Evolutionary conservation across 2,888 invertebrate species (phyloP), one percentile per base, ranked within the genome.

Genomic region (Ophion obscuratus): DNA sequence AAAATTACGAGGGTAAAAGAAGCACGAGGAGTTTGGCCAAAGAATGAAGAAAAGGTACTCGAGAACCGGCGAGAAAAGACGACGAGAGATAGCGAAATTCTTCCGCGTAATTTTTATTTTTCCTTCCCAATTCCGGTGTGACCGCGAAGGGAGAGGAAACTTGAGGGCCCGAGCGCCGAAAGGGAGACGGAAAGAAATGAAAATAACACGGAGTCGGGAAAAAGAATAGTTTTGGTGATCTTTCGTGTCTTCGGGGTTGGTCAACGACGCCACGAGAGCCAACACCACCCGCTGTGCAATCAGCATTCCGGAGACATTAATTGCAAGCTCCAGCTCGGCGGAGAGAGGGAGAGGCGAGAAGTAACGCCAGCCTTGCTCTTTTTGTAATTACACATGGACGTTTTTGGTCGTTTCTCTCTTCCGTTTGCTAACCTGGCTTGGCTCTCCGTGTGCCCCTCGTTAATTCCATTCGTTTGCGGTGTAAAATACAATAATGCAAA

Each of bases 371-470:
- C 36, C 3, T 62, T 67, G 17, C 40, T 76, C 47, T 84, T 80
- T 77, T 80, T 80, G 79, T 73, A 83, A 86, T 86, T 83, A 86
- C 77, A 36, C 83, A 68, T 73, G 66, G 73, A 80, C 68, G 78
- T 82, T 85, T 84, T 84, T 84, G 64, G 57, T 80, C 62, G 31
- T 36, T 66, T 67, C 67, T 62, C 31, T 74, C 27, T 59, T 74
- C 47, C 40, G 74, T 78, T 82, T 66, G 64, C 57, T 62, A 66
- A 76, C 61, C 77, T 11, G n/a, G 70, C 27, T 78, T 20, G 20
- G 57, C 57, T 47, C 57, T 20, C 47, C 6, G 14, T 27, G 27
- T 20, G 24, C 31, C 17, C 36, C 66, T 62, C 67, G 53, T 67
- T 78, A 24, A 75, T 82, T 82, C 64, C 74, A 67, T 81, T 78